Base-by-base conservation (phyloP, 2,888 invertebrate genomes). In the Apodemia mormo region DNA sequence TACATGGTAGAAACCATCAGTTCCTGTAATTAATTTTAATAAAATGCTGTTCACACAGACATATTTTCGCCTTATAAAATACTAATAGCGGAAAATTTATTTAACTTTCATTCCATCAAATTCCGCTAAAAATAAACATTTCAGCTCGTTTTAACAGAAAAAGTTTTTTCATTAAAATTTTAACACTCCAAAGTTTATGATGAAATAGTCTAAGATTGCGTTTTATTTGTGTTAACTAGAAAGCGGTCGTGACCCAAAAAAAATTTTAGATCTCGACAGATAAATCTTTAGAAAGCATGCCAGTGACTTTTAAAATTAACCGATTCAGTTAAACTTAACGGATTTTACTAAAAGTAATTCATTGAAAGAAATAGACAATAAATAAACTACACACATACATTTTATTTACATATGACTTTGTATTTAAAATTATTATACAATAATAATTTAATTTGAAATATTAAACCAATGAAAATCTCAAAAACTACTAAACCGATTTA, bases 151-250 rank as follows among this genome's bases (percentile, higher is more conserved):
- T 14, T 61, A 33, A 61, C 30, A 37, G 33, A 61, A 14, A 61
- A 61, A 61, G 37, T 58, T 61, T 61, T 61, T 61, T 33, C 61
- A 61, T 61, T 37, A 61, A 61, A 61, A 61, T 30, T 37, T 37
- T 61, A 61, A 33, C 33, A 61, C 61, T 61, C 37, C 33, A 61
- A 61, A 61, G 33, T 33, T 30, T 61, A 61, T 61, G 61, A 61
- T 61, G 61, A 61, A 61, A 61, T 14, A 33, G 61, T 61, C 61
- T 37, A 33, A 61, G 14, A 33, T 61, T 33, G 61, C 6, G 52
- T 52, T 52, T 52, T n/a, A 52, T 52, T 61, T 30, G 7, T 33
- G 12, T 33, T 9, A 14, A 61, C 33, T 37, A 58, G 33, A 33
- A 61, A 10, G 30, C 1, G 61, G 12, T 10, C 61, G 30, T 61